A percentile compares a stretch with the other conserved stretches of the same genome.
These are phyloP conservation scores for Periophthalmus magnuspinnatus DNA, from an alignment of 2,797 vertebrate species.

Conservation along the genomic window DNA sequence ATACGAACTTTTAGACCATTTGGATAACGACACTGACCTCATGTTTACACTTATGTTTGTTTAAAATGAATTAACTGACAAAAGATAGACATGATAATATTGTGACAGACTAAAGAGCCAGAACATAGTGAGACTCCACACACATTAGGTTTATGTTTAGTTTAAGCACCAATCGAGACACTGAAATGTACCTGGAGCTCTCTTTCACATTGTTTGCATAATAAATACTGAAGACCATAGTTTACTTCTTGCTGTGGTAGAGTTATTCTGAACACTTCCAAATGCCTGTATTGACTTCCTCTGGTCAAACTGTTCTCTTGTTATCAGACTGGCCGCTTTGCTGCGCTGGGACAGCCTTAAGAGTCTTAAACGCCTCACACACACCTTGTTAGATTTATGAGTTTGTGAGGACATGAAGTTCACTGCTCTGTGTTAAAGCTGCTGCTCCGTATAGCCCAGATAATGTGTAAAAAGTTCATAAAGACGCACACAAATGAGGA, in stretches of 20 bases:
- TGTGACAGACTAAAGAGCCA: neutral
- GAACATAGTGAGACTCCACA: neutral
- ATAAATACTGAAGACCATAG: no score
- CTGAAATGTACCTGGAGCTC: neutral
- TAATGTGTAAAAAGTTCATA: constrained; percentile 56
- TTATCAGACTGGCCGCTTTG: constrained; percentile 66
- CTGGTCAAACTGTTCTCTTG: constrained; percentile 52
- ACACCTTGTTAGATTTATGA: constrained; percentile 57
- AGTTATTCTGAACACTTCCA: constrained; percentile 22
- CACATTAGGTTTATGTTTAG: neutral
- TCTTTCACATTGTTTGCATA: neutral
- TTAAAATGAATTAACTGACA: neutral
- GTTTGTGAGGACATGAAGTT: constrained; percentile 42
- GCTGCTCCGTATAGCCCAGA: constrained; percentile 36
- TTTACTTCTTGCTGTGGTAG: neutral
- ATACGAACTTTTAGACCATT: neutral
- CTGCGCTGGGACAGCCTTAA: constrained; percentile 55
- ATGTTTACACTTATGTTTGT: no score
- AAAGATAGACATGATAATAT: neutral
- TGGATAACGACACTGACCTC: neutral
- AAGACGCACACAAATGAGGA: constrained; percentile 57
- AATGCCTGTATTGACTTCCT: constrained; percentile 63
- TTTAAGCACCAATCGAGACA: neutral
- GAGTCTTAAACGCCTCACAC: constrained; percentile 45
- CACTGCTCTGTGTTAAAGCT: constrained; percentile 25